Percentiles rank a stretch among this genome's conserved stretches.
Conservation (phyloP, 2,888 invertebrate species). For the Byasa hedistus region DNA sequence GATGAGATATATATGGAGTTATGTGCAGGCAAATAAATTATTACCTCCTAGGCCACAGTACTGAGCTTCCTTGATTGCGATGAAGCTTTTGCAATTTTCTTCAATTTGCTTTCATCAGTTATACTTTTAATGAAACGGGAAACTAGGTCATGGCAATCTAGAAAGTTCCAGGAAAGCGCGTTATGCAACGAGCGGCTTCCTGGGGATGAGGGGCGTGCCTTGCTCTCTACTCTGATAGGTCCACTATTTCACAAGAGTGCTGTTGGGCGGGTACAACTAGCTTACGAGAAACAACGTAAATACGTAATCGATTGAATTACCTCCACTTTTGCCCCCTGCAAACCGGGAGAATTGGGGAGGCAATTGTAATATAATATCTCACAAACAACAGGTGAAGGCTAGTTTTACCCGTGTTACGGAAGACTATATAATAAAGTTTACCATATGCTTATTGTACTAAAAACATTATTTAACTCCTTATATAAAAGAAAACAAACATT, state of each 20-base stretch:
- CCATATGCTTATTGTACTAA: no score
- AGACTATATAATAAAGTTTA: no score
- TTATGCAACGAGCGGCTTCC: not conserved
- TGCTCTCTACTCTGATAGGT: constrained; percentile 4
- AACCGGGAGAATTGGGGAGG: not conserved
- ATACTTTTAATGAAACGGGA: not conserved
- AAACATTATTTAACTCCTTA: no score
- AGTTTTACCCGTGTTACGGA: not conserved
- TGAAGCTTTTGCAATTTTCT: no score
- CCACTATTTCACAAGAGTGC: not conserved
- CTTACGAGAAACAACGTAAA: not conserved
- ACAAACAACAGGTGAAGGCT: not conserved
- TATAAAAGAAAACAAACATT: no score
- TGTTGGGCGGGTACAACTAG: not conserved
- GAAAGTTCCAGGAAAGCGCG: not conserved
- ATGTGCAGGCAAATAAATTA: no score
- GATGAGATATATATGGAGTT: no score
- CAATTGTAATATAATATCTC: not conserved
- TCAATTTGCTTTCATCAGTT: no score
- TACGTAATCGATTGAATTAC: not conserved
- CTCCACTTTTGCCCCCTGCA: not conserved
- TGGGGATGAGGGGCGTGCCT: not conserved
- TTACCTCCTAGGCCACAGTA: no score
- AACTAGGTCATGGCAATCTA: not conserved
- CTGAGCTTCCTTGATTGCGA: no score